Base-by-base conservation (phyloP, 1,140 invertebrate genomes). In the Melitaea cinxia region DNA sequence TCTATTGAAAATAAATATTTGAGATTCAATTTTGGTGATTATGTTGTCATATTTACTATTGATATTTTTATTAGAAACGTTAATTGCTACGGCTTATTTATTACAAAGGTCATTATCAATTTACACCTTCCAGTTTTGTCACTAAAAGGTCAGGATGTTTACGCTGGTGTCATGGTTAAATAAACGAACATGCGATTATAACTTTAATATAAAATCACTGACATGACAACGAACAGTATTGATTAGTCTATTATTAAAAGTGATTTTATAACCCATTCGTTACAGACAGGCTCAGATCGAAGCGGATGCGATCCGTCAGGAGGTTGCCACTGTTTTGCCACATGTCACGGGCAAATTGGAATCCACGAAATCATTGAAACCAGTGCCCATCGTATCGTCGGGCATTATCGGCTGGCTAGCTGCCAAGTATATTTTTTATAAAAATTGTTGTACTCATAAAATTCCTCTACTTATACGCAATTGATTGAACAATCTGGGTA, bases 391-490 rank as follows among this genome's bases (percentile, higher is more conserved):
- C 30, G 88, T 84, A 35, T 77, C 80, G 10, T 82, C 82, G 9
- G 84, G 85, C 28, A 26, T 80, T 61, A 81, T 88, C 33, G 85
- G 85, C 47, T 90, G 88, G 88, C 75, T 90, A 3, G 76, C 84
- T 28, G 61, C 74, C 60, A 90, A 80, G 88, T 90, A 67, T 56
- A 69, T 64, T 59, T 50, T 70, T 70, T 47, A 24, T 10, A 23
- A 47, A 47, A 47, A 4, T 12, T 24, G 17, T 23, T 47, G 9
- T 47, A 12, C 42, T 47, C 42, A 21, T 23, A 35, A 37, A 35
- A 56, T 56, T 56, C n/a, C 23, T 62, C 10, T 9, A 28, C 14
- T 15, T 19, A 35, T 37, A 52, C 17, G 47, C 57, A 50, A 47
- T 30, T 60, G 23, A 50, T 50, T 60, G 28, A 24, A 23, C 52